Base-by-base conservation (phyloP, 2,113 vertebrate species). In the Danionella cerebrum region DNA sequence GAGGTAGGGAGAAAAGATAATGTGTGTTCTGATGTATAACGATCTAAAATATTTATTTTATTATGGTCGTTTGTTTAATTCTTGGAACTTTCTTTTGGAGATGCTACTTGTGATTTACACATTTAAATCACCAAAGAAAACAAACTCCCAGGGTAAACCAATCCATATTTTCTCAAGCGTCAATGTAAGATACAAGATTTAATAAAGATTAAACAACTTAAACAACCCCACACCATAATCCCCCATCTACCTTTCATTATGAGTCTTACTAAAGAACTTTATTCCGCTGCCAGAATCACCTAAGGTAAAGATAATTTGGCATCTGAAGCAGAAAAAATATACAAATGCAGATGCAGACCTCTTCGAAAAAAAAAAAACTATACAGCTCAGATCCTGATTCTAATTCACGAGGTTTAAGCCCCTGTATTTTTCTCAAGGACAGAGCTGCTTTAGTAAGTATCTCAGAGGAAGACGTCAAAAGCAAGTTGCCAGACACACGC, bases 41-140 rank as follows among this genome's bases (percentile, higher is more conserved):
- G 41, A 62, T 62, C 55, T 59, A 59, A 59, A 59, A 59, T 36
- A 36, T 62, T 62, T n/a, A n/a, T n/a, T n/a, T n/a, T n/a, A n/a
- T n/a, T n/a, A n/a, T n/a, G n/a, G n/a, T n/a, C n/a, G n/a, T n/a
- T n/a, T n/a, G n/a, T n/a, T n/a, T n/a, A n/a, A n/a, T n/a, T n/a
- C n/a, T n/a, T n/a, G n/a, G n/a, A n/a, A n/a, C n/a, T n/a, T n/a
- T n/a, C n/a, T n/a, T n/a, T n/a, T n/a, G n/a, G n/a, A n/a, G n/a
- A n/a, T n/a, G n/a, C n/a, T n/a, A n/a, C n/a, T n/a, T 60, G 14
- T 60, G 57, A 60, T 45, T 14, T 19, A n/a, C n/a, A n/a, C n/a
- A n/a, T n/a, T n/a, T n/a, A n/a, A n/a, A n/a, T n/a, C n/a, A n/a
- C n/a, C n/a, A n/a, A n/a, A n/a, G n/a, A n/a, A n/a, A n/a, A n/a